Evolutionary conservation across 1,140 invertebrate species (phyloP).

Genomic region (Microplitis mediator): DNA sequence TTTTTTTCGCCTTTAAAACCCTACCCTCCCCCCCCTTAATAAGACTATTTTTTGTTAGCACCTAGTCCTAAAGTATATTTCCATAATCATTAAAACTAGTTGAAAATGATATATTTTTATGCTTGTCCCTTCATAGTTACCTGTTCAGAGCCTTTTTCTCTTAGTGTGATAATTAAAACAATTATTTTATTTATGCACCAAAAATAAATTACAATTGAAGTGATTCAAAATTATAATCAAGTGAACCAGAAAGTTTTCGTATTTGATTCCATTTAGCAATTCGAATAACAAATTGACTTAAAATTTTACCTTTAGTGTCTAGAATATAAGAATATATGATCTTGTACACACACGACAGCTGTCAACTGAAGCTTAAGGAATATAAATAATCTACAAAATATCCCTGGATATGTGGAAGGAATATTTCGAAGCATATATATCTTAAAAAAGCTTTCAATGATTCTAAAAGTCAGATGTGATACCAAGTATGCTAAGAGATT

Average conservation of each 20-base stretch:
- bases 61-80: too few species aligned
- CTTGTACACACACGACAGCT: constrained; percentile 2
- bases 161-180: too few species aligned
- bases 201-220: too few species aligned
- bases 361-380: not conserved
- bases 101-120: too few species aligned
- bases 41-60: too few species aligned
- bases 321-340: constrained; percentile 10
- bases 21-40: too few species aligned
- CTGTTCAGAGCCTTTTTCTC: too few species aligned
- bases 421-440: not conserved
- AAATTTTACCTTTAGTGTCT: not conserved
- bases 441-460: not conserved
- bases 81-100: too few species aligned
- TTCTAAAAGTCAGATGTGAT: not conserved
- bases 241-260: not conserved
- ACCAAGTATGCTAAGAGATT: not conserved
- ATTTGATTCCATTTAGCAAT: not conserved
- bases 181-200: too few species aligned
- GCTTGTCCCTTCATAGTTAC: too few species aligned
- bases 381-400: constrained; percentile 12
- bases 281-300: not conserved
- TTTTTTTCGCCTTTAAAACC: too few species aligned
- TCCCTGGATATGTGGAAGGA: constrained; percentile 10
- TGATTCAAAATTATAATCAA: too few species aligned